A percentile compares a stretch with the other conserved stretches of the same genome.
Evolutionary conservation across 2,113 vertebrate species (phyloP).

Genomic region (Cinclus cinclus): DNA sequence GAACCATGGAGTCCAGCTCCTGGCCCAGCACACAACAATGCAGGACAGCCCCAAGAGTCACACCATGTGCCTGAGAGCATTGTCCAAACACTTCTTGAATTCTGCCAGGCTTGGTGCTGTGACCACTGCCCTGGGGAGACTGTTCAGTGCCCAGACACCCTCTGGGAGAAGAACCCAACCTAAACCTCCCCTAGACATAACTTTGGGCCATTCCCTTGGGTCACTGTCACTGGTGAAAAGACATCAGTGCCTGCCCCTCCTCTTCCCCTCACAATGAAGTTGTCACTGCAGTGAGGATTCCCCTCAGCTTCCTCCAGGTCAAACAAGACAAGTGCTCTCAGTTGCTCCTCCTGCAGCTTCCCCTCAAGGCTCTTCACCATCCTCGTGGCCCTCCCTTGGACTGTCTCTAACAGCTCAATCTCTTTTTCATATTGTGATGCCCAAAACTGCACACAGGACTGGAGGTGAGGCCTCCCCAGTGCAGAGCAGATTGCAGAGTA

Average conservation of each 20-base stretch:
- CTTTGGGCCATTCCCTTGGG: fast-evolving
- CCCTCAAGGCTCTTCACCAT: background rate
- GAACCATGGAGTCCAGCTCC: background rate
- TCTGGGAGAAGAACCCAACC: background rate
- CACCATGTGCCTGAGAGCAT: fast-evolving
- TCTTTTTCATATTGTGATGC: background rate
- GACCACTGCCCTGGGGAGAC: background rate
- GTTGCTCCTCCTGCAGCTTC: fast-evolving
- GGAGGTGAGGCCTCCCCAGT: background rate
- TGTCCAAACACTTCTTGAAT: background rate
- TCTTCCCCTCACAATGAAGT: background rate
- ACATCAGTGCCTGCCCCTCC: background rate
- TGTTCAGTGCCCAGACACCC: background rate
- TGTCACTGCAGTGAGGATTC: background rate
- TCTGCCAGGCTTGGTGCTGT: background rate
- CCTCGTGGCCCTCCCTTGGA: background rate
- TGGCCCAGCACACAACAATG: fast-evolving
- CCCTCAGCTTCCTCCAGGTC: background rate
- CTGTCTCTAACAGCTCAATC: background rate
- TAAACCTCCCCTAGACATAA: background rate
- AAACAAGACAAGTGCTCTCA: background rate
- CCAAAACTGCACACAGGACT: background rate
- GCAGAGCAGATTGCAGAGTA: background rate
- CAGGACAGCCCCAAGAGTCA: background rate
- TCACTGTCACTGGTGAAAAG: background rate